Evolutionary conservation across 1,140 invertebrate species (phyloP).

Genomic region (Nixonia krombeini): DNA sequence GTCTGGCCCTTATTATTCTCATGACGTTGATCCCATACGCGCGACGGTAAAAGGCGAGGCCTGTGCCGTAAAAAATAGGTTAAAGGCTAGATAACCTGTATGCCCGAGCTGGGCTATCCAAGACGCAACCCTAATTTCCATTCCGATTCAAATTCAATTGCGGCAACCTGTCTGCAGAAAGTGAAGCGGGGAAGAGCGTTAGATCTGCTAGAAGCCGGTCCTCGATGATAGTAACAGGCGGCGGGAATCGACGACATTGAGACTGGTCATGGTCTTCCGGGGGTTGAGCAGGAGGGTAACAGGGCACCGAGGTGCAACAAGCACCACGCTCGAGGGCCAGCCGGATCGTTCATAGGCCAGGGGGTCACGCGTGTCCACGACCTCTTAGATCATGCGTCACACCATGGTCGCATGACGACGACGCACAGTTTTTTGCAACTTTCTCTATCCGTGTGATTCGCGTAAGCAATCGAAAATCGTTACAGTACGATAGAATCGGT

Average conservation of each 20-base stretch:
- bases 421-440: too few relatives aligned
- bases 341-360: too few relatives aligned
- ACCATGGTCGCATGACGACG: neutral
- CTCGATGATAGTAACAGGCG: too few relatives aligned
- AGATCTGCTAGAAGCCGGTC: too few relatives aligned
- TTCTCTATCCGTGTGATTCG: too few relatives aligned
- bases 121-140: conserved; percentile 17
- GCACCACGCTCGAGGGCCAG: conserved; percentile 31
- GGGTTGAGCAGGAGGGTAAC: conserved; percentile 34
- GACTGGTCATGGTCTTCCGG: conserved; percentile 66
- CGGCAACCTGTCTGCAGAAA: conserved; percentile 28
- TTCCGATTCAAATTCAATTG: conserved; percentile 28
- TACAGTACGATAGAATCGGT: too few relatives aligned
- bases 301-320: conserved; percentile 33
- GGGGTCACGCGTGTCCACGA: conserved; percentile 56
- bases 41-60: conserved; percentile 10
- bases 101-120: conserved; percentile 5
- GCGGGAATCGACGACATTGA: conserved; percentile 61
- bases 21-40: neutral
- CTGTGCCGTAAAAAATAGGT: conserved; percentile 23
- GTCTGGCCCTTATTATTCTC: conserved; percentile 5
- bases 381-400: too few relatives aligned
- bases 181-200: too few relatives aligned
- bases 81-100: conserved; percentile 40
- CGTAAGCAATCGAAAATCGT: too few relatives aligned